Percentiles rank a stretch among this genome's conserved stretches.
Conservation (phyloP, 2,888 invertebrate genomes). For the Steromphala cineraria region DNA sequence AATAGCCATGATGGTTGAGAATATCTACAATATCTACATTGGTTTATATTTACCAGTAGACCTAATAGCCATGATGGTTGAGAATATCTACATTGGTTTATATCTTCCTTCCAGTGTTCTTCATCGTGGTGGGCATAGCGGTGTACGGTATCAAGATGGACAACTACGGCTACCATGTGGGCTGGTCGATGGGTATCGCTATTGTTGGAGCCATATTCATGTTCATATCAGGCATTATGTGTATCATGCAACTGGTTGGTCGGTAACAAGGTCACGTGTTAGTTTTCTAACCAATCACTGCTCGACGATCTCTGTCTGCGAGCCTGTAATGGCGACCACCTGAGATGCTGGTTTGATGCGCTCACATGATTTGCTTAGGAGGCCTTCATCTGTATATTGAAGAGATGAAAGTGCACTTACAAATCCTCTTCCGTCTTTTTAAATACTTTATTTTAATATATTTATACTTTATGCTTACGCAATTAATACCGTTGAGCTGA, state of each 20-base stretch:
- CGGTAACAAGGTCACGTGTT: slow-evolving; percentile 3
- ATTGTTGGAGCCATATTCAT: slow-evolving; percentile 57
- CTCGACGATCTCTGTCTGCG: not conserved
- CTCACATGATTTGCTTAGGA: not conserved
- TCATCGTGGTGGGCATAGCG: slow-evolving; percentile 56
- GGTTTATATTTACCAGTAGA: too few species aligned
- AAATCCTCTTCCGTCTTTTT: not conserved
- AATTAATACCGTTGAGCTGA: too few species aligned
- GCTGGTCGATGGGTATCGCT: slow-evolving; percentile 68
- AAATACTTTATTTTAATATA: not conserved
- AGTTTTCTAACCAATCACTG: not conserved
- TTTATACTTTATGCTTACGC: not conserved
- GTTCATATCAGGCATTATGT: slow-evolving; percentile 60
- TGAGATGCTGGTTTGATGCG: not conserved
- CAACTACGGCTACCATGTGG: slow-evolving; percentile 40
- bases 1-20: too few species aligned
- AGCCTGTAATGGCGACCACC: not conserved
- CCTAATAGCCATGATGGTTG: too few species aligned
- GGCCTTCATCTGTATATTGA: not conserved
- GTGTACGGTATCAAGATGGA: slow-evolving; percentile 52
- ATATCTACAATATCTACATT: too few species aligned
- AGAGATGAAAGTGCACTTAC: not conserved
- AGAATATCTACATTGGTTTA: too few species aligned
- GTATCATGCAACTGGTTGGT: slow-evolving; percentile 41
- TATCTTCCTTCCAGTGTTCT: slow-evolving; percentile 55